A percentile compares a stretch with the other conserved stretches of the same genome.
Conservation (phyloP, 2,888 invertebrate genomes). For the Ellobium chinense region DNA sequence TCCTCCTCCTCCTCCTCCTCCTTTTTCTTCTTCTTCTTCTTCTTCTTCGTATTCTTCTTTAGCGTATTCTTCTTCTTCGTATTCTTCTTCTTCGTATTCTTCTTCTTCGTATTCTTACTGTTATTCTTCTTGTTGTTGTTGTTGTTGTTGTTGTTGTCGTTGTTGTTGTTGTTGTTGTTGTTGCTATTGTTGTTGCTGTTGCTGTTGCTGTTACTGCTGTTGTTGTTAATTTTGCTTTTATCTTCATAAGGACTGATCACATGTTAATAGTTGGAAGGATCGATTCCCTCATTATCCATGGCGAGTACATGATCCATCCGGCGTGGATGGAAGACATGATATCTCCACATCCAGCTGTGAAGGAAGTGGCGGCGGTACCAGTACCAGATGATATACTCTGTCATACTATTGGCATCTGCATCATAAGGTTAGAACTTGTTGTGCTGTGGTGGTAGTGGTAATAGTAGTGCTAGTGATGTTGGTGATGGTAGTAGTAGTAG, state of each 20-base stretch:
- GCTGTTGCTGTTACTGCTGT: no score
- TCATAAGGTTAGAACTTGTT: slow-evolving; percentile 2
- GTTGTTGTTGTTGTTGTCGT: no score
- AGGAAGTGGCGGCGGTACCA: slow-evolving; percentile 10
- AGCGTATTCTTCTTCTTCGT: no score
- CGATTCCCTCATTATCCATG: slow-evolving; percentile 30
- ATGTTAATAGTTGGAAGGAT: slow-evolving; percentile 16
- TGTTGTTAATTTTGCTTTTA: not conserved
- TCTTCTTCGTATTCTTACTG: no score
- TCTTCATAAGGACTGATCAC: not conserved
- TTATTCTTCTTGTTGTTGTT: no score
- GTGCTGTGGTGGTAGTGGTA: not conserved
- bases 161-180: no score
- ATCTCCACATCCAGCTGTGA: not conserved
- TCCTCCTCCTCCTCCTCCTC: no score
- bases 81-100: no score
- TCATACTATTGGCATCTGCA: slow-evolving; percentile 5
- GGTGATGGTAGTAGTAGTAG: no score
- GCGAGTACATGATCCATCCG: slow-evolving; percentile 31
- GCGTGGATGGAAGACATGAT: slow-evolving; percentile 19
- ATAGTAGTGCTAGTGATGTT: not conserved
- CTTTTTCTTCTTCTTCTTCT: no score
- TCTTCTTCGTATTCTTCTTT: no score
- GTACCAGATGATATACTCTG: slow-evolving; percentile 14
- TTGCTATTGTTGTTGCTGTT: no score